Evolutionary conservation across 23 tunicate species (phyloP).

Genomic region (Diplosoma virens): DNA sequence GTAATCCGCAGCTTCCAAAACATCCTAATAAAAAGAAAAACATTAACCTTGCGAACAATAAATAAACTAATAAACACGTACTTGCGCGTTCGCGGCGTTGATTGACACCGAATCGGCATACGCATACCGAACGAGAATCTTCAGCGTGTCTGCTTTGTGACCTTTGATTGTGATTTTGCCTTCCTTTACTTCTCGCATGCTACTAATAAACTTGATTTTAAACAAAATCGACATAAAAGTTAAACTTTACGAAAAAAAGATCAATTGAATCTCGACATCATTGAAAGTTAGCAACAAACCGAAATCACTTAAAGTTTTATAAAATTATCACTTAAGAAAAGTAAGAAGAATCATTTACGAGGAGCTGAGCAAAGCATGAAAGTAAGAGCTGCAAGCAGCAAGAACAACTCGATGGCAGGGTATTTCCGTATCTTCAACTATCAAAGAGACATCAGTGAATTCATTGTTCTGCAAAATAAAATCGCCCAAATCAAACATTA

Average conservation of each 20-base stretch:
- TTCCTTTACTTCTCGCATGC: conserved; percentile 68
- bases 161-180: conserved; percentile 73
- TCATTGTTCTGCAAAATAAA: conserved; percentile 36
- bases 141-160: conserved; percentile 54
- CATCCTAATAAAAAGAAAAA: conserved; percentile 38
- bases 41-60: neutral
- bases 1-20: conserved; percentile 88
- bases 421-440: conserved; percentile 74
- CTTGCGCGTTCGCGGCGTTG: conserved; percentile 71
- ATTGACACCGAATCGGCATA: conserved; percentile 69
- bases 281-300: too few relatives aligned
- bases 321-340: too few relatives aligned
- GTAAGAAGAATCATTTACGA: conserved; percentile 28
- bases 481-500: too few relatives aligned
- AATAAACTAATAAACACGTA: neutral
- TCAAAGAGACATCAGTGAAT: conserved; percentile 66
- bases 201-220: neutral
- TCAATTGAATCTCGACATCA: too few relatives aligned
- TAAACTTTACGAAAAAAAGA: too few relatives aligned
- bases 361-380: conserved; percentile 69
- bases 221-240: neutral
- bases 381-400: conserved; percentile 86
- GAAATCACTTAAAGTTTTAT: too few relatives aligned
- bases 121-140: conserved; percentile 72
- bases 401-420: conserved; percentile 75